These are phyloP conservation scores for Stegodyphus dumicola DNA, from an alignment of 1,140 invertebrate genomes.

Conservation along the genomic window DNA sequence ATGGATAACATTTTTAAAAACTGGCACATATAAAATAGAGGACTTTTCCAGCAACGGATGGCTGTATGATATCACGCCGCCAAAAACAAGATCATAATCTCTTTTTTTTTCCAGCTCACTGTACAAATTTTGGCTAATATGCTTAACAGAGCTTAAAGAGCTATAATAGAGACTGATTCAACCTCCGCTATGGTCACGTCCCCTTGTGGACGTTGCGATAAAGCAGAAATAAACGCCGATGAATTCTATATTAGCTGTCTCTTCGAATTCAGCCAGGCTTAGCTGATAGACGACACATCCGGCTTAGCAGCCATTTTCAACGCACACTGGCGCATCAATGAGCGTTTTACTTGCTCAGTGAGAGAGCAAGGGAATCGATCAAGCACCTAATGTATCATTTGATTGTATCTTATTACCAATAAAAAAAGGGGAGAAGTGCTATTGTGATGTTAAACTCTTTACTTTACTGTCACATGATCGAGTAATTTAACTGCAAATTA, in stretches of 20 bases:
- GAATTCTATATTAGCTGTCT: background rate
- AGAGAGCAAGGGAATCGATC: background rate
- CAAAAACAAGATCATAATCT: too few relatives aligned
- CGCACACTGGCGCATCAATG: background rate
- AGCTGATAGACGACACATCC: slow-evolving; percentile 14
- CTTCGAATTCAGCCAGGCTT: background rate
- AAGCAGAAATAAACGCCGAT: background rate
- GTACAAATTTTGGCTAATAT: too few relatives aligned
- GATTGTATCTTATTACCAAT: background rate
- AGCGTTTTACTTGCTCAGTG: background rate
- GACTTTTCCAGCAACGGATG: too few relatives aligned
- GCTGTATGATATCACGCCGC: too few relatives aligned
- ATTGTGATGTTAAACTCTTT: too few relatives aligned
- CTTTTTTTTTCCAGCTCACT: too few relatives aligned
- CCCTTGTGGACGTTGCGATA: background rate
- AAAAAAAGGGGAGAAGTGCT: background rate
- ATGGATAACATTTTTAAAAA: too few relatives aligned
- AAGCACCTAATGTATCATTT: background rate
- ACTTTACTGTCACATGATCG: too few relatives aligned
- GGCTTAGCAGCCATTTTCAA: slow-evolving; percentile 12
- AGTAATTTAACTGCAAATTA: too few relatives aligned
- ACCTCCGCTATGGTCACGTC: background rate
- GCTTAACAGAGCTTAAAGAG: too few relatives aligned
- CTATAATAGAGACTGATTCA: background rate
- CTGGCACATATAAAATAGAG: too few relatives aligned